These are phyloP conservation scores for Osedax fenrisi DNA, from an alignment of 2,888 invertebrate genomes.

Conservation along the genomic window DNA sequence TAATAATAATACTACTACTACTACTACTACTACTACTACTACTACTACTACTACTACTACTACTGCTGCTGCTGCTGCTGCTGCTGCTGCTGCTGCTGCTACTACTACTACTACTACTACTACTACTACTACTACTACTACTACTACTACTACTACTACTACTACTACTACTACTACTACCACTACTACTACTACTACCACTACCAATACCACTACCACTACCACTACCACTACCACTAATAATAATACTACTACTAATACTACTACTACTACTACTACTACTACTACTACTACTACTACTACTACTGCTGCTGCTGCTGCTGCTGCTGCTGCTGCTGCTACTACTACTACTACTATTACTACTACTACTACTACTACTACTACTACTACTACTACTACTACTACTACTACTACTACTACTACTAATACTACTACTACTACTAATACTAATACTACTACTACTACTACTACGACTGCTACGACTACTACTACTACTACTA, in stretches of 20 bases:
- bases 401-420: background rate
- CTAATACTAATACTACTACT: background rate
- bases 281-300: background rate
- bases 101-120: background rate
- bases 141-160: background rate
- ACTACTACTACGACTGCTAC: background rate
- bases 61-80: background rate
- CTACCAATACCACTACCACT: background rate
- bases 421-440: background rate
- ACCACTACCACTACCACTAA: background rate
- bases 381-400: slow-evolving; percentile 27
- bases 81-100: background rate
- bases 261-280: background rate
- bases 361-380: slow-evolving; percentile 26
- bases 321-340: slow-evolving; percentile 18
- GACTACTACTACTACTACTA: background rate
- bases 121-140: background rate
- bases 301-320: background rate
- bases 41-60: background rate
- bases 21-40: background rate
- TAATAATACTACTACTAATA: background rate
- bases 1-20: background rate
- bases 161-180: background rate
- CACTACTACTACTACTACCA: background rate
- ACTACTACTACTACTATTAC: slow-evolving; percentile 26